A percentile compares a stretch with the other conserved stretches of the same genome.
phyloP scores from a whole-genome alignment of 2,888 invertebrate genomes.

The Stomorhina lunata region DNA sequence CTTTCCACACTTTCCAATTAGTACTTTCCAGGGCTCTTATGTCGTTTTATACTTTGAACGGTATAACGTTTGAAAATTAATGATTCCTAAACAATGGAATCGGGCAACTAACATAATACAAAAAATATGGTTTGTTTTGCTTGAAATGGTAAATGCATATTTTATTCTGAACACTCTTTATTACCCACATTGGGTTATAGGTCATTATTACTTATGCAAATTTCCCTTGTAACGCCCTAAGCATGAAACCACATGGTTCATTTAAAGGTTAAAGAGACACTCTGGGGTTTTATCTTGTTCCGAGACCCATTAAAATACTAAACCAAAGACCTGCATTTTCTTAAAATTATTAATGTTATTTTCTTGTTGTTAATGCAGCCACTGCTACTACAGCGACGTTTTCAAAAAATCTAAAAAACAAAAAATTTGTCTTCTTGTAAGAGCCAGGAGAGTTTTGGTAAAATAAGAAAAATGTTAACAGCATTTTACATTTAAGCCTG shows the following conservation, averaged over 20 bases:
- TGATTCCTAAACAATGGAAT: too few species aligned
- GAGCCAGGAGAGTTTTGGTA: slow-evolving; percentile 11
- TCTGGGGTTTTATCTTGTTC: slow-evolving; percentile 13
- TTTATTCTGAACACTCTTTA: too few species aligned
- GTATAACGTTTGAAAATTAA: too few species aligned
- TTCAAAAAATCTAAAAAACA: slow-evolving; percentile 1
- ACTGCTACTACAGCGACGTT: neutral
- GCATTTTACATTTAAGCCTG: slow-evolving; percentile 19
- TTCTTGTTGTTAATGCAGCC: neutral
- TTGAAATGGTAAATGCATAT: too few species aligned
- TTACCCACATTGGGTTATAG: too few species aligned
- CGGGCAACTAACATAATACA: too few species aligned
- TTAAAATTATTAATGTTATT: slow-evolving; percentile 25
- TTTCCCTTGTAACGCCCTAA: too few species aligned
- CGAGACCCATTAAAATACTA: slow-evolving; percentile 47
- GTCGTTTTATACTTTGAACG: too few species aligned
- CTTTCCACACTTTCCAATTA: too few species aligned
- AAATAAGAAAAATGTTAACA: slow-evolving; percentile 25
- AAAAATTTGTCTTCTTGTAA: slow-evolving; percentile 29
- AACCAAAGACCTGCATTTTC: slow-evolving; percentile 53
- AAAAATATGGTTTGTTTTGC: too few species aligned
- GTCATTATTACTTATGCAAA: too few species aligned
- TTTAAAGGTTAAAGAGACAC: slow-evolving; percentile 28
- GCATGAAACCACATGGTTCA: neutral
- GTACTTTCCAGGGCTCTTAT: too few species aligned